Evolutionary conservation across 1,140 invertebrate genomes (phyloP), one percentile per base, ranked within the genome.

Genomic region (Galleria mellonella): DNA sequence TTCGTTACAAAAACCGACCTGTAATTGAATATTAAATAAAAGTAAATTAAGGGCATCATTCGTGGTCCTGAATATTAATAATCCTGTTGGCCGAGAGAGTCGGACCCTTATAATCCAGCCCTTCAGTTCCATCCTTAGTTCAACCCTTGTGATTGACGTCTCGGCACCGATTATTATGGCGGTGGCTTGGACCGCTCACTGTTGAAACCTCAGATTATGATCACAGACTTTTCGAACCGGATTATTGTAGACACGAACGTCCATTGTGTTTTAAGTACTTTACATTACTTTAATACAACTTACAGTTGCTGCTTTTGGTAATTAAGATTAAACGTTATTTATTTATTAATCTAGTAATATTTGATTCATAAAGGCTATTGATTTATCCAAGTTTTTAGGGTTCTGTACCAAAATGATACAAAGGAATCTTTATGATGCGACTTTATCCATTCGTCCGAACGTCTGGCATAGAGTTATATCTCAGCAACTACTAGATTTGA

Each of bases 81-180:
- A 76, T 71, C 63, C 62, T 61, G 59, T 72, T 69, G 65, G 62
- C 51, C 54, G 45, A 45, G 58, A 63, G 69, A 72, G 68, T 76
- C 64, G 68, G 66, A 77, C 76, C 76, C 71, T 77, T 72, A 81
- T 81, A 81, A 79, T 79, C 72, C 73, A 69, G 75, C 76, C 72
- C 76, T 75, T 73, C 69, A 70, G 71, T 71, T 66, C 74, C 64
- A 75, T 76, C 71, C 67, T 62, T 61, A 61, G 61, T 52, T 51
- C 66, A 60, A 57, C 53, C 67, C 62, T 55, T 62, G 69, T 77
- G 76, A 77, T 77, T 76, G 72, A 74, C 75, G 65, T 79, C 61
- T 70, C 58, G 43, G 47, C 53, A 54, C 59, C 51, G 63, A 64
- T 70, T 72, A 73, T 71, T 64, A 54, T 47, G 33, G 55, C 49